Base-by-base conservation (phyloP, 1,140 invertebrate species). In the Drosophila parabipectinata region DNA sequence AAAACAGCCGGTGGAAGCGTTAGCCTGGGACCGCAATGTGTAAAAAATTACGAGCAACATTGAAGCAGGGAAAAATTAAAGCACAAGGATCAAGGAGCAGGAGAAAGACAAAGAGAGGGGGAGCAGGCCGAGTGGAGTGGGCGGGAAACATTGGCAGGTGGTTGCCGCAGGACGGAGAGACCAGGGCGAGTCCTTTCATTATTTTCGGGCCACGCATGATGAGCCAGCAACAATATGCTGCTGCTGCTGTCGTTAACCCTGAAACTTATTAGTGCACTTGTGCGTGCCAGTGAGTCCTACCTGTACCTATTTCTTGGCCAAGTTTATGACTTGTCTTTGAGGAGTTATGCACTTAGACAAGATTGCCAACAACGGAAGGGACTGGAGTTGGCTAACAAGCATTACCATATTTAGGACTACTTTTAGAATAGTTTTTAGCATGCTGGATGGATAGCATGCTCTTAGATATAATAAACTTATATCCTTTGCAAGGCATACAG, bases 171-270 rank as follows among this genome's bases (percentile, higher is more conserved):
- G 72, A 45, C 48, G 47, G 48, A 44, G 56, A 18, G 18, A 18
- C 54, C 4, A 4, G 6, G 39, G 39, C 39, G 39, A 14, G 15
- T 47, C 53, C 41, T 59, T 52, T 72, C 24, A 44, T 54, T 45
- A 60, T 52, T 14, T 67, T 48, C 41, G 18, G 41, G 56, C 26
- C 58, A 77, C 81, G 73, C 77, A 73, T 77, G 76, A 80, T 74
- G 57, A 72, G 48, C 64, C 62, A 72, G 63, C 83, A 81, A 90
- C 85, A 91, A 91, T 88, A 91, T 91, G 90, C 77, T 78, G 75
- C 81, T 78, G 75, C 81, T 91, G 90, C 79, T 78, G 75, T 79
- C 88, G 87, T 90, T 91, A 91, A 90, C 90, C 90, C 90, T 67
- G 81, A 80, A 79, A 79, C 66, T 73, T 79, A 74, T 67, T 57